Evolutionary conservation across 1,140 invertebrate genomes (phyloP).

Genomic region (Drosophila biarmipes): DNA sequence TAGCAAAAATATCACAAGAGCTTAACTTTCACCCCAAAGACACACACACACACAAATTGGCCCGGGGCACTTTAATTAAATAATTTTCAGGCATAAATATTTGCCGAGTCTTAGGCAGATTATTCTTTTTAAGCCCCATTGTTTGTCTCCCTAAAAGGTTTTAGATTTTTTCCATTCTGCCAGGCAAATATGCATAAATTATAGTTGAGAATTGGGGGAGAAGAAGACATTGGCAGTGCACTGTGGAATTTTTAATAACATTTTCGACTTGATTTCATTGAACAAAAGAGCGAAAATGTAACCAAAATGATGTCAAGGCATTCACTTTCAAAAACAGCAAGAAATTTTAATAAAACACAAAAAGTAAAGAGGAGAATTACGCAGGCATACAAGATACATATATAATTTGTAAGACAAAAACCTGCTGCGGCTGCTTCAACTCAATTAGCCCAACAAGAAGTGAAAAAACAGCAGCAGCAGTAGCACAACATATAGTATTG

Average conservation of each 20-base stretch:
- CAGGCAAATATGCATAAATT: slow-evolving; percentile 35
- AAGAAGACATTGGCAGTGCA: slow-evolving; percentile 1
- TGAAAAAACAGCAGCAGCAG: slow-evolving; percentile 9
- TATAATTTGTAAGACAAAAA: slow-evolving; percentile 53
- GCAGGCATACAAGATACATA: slow-evolving; percentile 39
- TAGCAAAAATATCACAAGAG: slow-evolving; percentile 40
- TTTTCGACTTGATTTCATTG: slow-evolving; percentile 11
- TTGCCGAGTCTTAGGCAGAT: slow-evolving; percentile 45
- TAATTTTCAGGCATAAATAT: slow-evolving; percentile 67
- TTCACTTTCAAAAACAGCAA: slow-evolving; percentile 73
- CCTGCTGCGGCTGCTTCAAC: slow-evolving; percentile 46
- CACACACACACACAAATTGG: slow-evolving; percentile 14
- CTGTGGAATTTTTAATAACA: slow-evolving; percentile 35
- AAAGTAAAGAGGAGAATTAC: slow-evolving; percentile 29
- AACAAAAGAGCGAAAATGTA: slow-evolving; percentile 24
- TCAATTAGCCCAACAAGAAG: slow-evolving; percentile 43
- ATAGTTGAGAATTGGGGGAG: slow-evolving; percentile 22
- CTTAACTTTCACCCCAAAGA: slow-evolving; percentile 54
- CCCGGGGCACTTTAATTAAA: slow-evolving; percentile 57
- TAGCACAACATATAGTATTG: slow-evolving; percentile 11
- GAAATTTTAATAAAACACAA: slow-evolving; percentile 42
- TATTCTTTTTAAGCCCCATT: slow-evolving; percentile 34
- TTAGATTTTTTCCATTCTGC: slow-evolving; percentile 19
- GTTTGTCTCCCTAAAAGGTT: slow-evolving; percentile 38
- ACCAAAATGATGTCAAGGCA: slow-evolving; percentile 73